phyloP scores from a whole-genome alignment of 2,888 invertebrate species.

The Agapostemon virescens region DNA sequence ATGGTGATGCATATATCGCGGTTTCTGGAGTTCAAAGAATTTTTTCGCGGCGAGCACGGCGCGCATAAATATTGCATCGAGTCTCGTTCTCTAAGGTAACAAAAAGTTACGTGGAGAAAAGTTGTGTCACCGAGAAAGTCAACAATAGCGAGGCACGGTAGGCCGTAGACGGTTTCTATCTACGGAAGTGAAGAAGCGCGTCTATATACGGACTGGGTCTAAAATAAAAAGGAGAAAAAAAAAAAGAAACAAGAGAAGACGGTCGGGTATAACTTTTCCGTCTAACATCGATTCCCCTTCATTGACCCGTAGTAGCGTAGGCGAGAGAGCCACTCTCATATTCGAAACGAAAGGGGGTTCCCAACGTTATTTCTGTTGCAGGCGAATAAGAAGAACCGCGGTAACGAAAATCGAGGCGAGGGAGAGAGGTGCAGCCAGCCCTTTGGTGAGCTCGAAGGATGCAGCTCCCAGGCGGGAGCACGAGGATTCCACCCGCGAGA shows the following conservation, averaged over 20 bases:
- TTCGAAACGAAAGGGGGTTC: constrained; percentile 17
- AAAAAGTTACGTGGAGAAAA: background rate
- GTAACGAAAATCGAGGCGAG: constrained; percentile 76
- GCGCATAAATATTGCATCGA: background rate
- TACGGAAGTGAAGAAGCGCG: constrained; percentile 36
- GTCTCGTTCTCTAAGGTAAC: background rate
- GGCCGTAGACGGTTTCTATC: constrained; percentile 34
- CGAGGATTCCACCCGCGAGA: constrained; percentile 78
- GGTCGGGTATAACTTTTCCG: constrained; percentile 35
- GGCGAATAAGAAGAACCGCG: constrained; percentile 69
- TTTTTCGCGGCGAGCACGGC: background rate
- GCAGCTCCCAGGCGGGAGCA: constrained; percentile 81
- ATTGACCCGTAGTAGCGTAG: constrained; percentile 22
- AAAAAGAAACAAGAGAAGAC: background rate
- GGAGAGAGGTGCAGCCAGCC: constrained; percentile 79
- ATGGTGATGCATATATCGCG: background rate
- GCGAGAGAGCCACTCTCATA: constrained; percentile 18
- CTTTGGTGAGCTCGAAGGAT: constrained; percentile 80
- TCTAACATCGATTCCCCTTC: constrained; percentile 54
- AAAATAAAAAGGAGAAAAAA: constrained; percentile 54
- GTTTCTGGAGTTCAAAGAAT: background rate
- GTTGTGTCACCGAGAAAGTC: constrained; percentile 4
- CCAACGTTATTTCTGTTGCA: constrained; percentile 52
- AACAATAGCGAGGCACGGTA: constrained; percentile 24
- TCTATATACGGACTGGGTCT: constrained; percentile 50